Conservation (phyloP, 2,113 vertebrate genomes). For the Lathamus discolor region DNA sequence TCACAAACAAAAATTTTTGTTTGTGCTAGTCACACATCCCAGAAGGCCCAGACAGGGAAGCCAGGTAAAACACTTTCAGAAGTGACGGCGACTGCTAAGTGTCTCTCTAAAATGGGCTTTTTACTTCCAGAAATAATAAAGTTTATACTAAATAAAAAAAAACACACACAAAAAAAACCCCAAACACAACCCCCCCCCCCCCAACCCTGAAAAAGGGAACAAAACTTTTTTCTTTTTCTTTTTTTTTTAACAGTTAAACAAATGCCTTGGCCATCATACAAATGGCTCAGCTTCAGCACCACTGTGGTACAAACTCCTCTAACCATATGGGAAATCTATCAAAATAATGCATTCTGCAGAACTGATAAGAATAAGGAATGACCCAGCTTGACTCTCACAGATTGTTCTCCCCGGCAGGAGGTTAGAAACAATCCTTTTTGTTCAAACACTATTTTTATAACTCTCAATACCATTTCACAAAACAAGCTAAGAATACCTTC, state of each 20-base stretch:
- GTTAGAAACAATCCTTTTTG: not conserved
- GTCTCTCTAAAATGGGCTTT: not conserved
- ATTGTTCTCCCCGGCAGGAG: conserved; percentile 5
- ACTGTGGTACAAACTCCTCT: not conserved
- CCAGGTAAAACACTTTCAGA: not conserved
- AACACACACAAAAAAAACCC: no score
- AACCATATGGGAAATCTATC: conserved; percentile 44
- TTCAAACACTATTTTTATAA: not conserved
- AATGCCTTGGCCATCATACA: not conserved
- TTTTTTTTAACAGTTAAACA: not conserved
- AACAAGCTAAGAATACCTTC: not conserved
- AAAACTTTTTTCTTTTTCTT: not conserved
- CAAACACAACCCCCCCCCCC: not conserved
- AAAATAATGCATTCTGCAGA: conserved; percentile 20
- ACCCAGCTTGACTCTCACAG: not conserved
- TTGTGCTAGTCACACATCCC: not conserved
- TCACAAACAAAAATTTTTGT: not conserved
- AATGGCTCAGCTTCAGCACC: not conserved
- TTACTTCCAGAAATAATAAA: not conserved
- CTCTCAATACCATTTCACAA: not conserved
- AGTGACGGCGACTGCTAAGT: not conserved
- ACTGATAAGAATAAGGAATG: conserved; percentile 9
- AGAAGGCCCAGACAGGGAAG: not conserved
- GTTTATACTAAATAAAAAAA: not conserved
- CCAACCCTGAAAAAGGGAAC: not conserved